phyloP scores from a whole-genome alignment of 2,797 vertebrate species.

The Tenualosa ilisha region DNA sequence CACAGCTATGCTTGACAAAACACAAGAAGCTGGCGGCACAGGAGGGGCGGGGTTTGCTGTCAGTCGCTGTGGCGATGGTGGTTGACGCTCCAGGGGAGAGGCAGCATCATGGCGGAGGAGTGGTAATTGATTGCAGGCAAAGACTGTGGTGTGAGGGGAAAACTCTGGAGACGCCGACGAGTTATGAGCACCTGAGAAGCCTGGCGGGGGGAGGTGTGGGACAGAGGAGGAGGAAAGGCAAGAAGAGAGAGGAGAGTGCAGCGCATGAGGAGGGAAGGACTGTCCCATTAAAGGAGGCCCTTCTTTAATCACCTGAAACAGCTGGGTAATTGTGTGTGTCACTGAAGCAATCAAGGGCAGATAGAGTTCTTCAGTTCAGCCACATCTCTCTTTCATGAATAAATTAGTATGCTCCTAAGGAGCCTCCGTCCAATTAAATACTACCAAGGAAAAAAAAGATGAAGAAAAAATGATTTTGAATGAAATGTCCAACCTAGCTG shows the following conservation, averaged over 20 bases:
- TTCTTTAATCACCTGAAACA: constrained; percentile 68
- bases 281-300: constrained; percentile 56
- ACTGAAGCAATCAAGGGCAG: constrained; percentile 59
- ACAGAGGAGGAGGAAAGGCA: too few relatives aligned
- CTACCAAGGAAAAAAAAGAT: constrained; percentile 51
- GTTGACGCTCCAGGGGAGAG: constrained; percentile 35
- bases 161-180: constrained; percentile 30
- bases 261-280: constrained; percentile 46
- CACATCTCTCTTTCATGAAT: constrained; percentile 41
- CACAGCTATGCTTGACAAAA: constrained; percentile 29
- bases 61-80: constrained; percentile 27
- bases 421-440: constrained; percentile 59
- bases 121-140: constrained; percentile 43
- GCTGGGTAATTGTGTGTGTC: constrained; percentile 65
- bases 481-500: neutral
- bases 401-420: constrained; percentile 48
- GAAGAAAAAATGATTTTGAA: neutral
- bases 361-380: constrained; percentile 31
- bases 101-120: constrained; percentile 30
- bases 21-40: constrained; percentile 23
- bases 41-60: constrained; percentile 23
- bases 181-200: constrained; percentile 32
- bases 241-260: constrained; percentile 31
- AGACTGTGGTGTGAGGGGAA: neutral
- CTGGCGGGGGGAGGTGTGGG: neutral